Conservation (phyloP, 2,797 vertebrate genomes). For the Jordanella pulchra region DNA sequence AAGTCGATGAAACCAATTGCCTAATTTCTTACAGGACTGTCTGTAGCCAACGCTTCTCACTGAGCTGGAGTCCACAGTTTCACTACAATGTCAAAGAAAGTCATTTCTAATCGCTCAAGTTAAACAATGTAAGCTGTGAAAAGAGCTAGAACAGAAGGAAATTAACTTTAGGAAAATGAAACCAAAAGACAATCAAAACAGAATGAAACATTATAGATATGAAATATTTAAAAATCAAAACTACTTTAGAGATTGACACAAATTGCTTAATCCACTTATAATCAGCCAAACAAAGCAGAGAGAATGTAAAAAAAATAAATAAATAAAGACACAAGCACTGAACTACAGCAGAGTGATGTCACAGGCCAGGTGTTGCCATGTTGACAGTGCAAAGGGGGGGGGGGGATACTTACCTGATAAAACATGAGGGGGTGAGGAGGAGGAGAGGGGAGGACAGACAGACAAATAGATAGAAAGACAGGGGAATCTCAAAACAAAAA, state of each 20-base stretch:
- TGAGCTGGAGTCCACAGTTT: conserved; percentile 34
- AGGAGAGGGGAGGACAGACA: conserved; percentile 61
- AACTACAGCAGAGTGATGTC: conserved; percentile 98
- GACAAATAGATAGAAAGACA: conserved; percentile 70
- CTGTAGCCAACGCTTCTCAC: conserved; percentile 28
- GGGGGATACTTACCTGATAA: conserved; percentile 91
- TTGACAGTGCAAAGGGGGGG: conserved; percentile 87
- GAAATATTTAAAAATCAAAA: conserved; percentile 84
- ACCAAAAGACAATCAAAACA: conserved; percentile 82
- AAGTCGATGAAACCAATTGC: conserved; percentile 45
- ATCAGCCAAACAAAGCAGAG: conserved; percentile 99
- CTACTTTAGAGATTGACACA: conserved; percentile 92
- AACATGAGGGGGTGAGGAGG: conserved; percentile 71
- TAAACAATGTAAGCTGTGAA: conserved; percentile 93
- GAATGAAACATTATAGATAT: conserved; percentile 86
- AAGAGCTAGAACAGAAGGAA: conserved; percentile 97
- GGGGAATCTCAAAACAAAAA: conserved; percentile 77
- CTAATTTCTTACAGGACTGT: conserved; percentile 37
- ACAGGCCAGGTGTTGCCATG: conserved; percentile 91
- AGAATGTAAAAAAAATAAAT: conserved; percentile 83
- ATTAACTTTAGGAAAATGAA: conserved; percentile 89
- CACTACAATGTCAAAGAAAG: conserved; percentile 23
- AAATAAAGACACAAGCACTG: conserved; percentile 95
- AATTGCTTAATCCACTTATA: conserved; percentile 99
- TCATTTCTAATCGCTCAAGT: conserved; percentile 37